Evolutionary conservation across 2,797 vertebrate genomes (phyloP).

Genomic region (Euphonia xanthogaster): DNA sequence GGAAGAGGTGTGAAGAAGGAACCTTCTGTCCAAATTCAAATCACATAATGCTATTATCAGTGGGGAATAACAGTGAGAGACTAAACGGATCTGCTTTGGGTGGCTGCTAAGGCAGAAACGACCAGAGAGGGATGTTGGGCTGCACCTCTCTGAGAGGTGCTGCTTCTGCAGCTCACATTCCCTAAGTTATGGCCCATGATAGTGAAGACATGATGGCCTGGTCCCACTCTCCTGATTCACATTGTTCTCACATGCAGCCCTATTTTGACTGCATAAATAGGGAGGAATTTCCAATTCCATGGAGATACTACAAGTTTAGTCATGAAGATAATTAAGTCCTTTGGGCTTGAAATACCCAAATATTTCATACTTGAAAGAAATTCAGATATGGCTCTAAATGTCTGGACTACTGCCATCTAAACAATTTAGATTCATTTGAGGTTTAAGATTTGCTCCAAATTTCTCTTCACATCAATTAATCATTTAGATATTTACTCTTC

Average conservation of each 20-base stretch:
- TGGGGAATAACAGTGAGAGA: background rate
- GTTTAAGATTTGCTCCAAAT: conserved; percentile 39
- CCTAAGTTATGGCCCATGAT: background rate
- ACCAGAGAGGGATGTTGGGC: background rate
- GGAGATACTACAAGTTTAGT: conserved; percentile 60
- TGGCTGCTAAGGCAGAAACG: background rate
- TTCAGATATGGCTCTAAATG: conserved; percentile 52
- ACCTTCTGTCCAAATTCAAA: conserved; percentile 21
- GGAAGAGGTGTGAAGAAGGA: conserved; percentile 9
- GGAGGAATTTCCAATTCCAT: conserved; percentile 50
- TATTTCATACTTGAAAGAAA: conserved; percentile 63
- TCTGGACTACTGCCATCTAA: conserved; percentile 49
- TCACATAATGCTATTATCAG: background rate
- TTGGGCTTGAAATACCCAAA: conserved; percentile 58
- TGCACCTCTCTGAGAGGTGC: background rate
- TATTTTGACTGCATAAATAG: conserved; percentile 47
- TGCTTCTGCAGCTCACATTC: background rate
- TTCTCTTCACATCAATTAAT: conserved; percentile 45
- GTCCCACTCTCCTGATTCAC: background rate
- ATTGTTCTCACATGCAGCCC: conserved; percentile 46
- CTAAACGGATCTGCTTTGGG: background rate
- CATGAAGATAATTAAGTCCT: conserved; percentile 66
- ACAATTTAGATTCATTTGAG: conserved; percentile 53
- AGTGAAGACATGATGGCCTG: background rate
- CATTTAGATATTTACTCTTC: conserved; percentile 39